Evolutionary conservation across 2,797 vertebrate genomes (phyloP), one percentile per base, ranked within the genome.

Genomic region (Gobio occitaniae): DNA sequence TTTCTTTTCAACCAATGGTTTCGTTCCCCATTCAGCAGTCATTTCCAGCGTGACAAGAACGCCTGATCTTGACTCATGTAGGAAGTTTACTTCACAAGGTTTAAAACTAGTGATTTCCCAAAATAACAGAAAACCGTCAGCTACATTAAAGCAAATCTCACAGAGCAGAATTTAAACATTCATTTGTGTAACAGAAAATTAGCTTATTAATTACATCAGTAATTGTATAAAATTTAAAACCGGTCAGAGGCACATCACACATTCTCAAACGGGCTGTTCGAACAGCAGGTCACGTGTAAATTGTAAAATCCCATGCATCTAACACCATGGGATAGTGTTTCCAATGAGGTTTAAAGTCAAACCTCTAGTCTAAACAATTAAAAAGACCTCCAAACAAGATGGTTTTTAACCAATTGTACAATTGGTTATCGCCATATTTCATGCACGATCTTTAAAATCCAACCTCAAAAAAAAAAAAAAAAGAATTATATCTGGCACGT

Each of bases 371-470:
- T 25, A 19, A 66, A 77, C 8, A 56, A 21, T 54, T 52, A 15
- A 52, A 15, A 52, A 52, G 15, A 50, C 12, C 38, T 50, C 21
- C 25, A 17, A 19, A 52, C 68, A 25, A 29, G 1, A n/a, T 15
- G 47, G 0, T 25, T 21, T 74, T 50, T 0, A 71, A 48, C 41
- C 71, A 11, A 29, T 12, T 52, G 17, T 36, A 74, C 29, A 19
- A 83, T 3, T 21, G 50, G 17, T 78, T 17, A 61, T 10, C 0
- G 0, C 13, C 56, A 63, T 2, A 36, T n/a, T n/a, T 16, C 13
- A 17, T 47, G 80, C 68, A 36, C 54, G 7, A 70, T 74, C 25
- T 82, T 82, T 48, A 82, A 82, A 50, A 50, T 17, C 47, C 41
- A 17, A 3, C 32, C 44, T 13, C 71, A 29, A 81, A 52, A 54